A percentile compares a stretch with the other conserved stretches of the same genome.
Conservation (phyloP, 23 tunicate species). For the Halocynthia roretzi region DNA sequence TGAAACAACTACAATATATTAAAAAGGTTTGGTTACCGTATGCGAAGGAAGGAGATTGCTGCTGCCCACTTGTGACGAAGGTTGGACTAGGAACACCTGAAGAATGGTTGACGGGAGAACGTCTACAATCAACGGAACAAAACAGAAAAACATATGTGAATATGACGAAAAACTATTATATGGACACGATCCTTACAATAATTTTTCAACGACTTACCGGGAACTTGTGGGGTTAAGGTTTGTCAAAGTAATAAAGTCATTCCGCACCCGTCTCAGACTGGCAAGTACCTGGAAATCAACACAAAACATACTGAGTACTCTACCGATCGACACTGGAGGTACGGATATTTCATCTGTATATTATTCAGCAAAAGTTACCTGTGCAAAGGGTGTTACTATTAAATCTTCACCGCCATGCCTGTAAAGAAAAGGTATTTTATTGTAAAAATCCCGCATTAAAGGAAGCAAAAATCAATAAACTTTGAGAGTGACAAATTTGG, state of each 20-base stretch:
- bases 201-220: constrained; percentile 14
- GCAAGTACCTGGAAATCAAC: constrained; percentile 57
- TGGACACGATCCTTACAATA: neutral
- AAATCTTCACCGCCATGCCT: constrained; percentile 79
- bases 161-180: neutral
- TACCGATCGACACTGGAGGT: neutral
- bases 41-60: neutral
- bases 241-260: constrained; percentile 69
- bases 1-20: neutral
- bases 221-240: constrained; percentile 35
- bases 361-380: constrained; percentile 29
- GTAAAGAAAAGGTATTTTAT: constrained; percentile 7
- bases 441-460: neutral
- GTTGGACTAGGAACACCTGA: constrained; percentile 26
- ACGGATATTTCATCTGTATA: neutral
- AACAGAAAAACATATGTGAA: neutral
- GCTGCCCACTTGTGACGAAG: constrained; percentile 28
- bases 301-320: neutral
- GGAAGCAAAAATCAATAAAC: neutral
- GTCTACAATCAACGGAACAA: neutral
- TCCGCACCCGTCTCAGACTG: constrained; percentile 71
- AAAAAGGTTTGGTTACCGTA: neutral
- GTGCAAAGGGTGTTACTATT: constrained; percentile 80
- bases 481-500: neutral
- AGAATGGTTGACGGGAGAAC: constrained; percentile 14